Evolutionary conservation across 1,140 invertebrate species (phyloP), one percentile per base, ranked within the genome.

Genomic region (Bradynema listronoti): DNA sequence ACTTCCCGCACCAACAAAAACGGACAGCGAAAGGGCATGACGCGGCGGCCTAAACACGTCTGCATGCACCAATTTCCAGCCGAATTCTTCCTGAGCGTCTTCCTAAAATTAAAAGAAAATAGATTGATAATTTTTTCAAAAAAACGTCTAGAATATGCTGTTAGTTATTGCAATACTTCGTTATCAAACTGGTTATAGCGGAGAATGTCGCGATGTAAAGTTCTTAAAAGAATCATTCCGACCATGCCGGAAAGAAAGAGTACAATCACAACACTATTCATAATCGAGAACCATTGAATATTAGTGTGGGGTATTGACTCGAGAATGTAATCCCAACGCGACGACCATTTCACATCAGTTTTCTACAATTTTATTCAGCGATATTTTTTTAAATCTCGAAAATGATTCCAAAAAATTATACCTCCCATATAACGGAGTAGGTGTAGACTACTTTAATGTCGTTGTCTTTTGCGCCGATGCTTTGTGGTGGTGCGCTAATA

Each of bases 261-360:
- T 2, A 84, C 83, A 69, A 85, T 84, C 11, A 84, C 83, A 53
- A 85, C 70, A 9, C 82, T 83, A 66, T 85, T 84, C 71, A 84
- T 77, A 61, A 69, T 68, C 7, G 69, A 92, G 75, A 98, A 97
- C 93, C 93, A 97, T 79, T 97, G 93, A 70, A 98, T 98, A 80
- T 97, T 96, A 0, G 91, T 91, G 73, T 96, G 90, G 0, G 90
- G 91, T 87, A 94, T 93, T 1, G 91, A 94, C 79, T 96, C 90
- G 45, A 99, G 81, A 64, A 99, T 94, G 77, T 98, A 98, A 82
- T 99, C 94, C 94, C 94, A 98, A 71, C 94, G 84, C 0, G 91
- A 96, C 0, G 91, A 94, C 94, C 94, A 98, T 81, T 94, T 94
- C 1, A 93, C 87, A 1, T 85, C 89, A 85, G 76, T 93, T 86